Evolutionary conservation across 2,888 invertebrate species (phyloP), one percentile per base, ranked within the genome.

Genomic region (Sarcophaga variegata): DNA sequence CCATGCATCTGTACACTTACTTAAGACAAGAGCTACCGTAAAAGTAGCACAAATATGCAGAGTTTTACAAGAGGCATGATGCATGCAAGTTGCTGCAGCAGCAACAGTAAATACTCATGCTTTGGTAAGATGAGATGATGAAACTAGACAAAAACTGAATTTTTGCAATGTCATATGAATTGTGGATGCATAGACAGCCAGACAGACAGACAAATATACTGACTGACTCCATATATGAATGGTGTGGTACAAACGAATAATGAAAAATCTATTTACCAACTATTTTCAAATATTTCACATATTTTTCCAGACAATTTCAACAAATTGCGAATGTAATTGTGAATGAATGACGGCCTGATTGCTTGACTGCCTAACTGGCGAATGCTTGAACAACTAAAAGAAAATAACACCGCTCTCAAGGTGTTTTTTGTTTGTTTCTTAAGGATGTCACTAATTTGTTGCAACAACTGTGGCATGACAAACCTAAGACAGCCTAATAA

Each of bases 381-480:
- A 54, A 45, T 70, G 63, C 20, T 6, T 75, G 70, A 62, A 25
- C 71, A 64, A 17, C 54, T 64, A 59, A 83, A 64, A 60, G 25
- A 70, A 54, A 54, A 12, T 14, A 12, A 54, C 54, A 54, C 54
- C 17, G 54, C 12, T 54, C 12, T 37, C 66, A 77, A 86, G 79
- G 83, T 86, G 74, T 81, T 77, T 67, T 54, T 37, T 64, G 71
- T 71, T 25, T 75, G 47, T 54, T 69, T 71, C 81, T 77, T 81
- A 78, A 83, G 70, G 83, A 86, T 83, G 83, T 83, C 86, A 83
- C 77, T 66, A 86, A 86, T 83, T 83, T 81, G 81, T 71, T 64
- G 79, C 80, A 70, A 84, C 80, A 70, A 84, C 80, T 80, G 79
- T 80, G 67, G 25, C 75, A 70, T 75, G 70, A 60, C 63, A 75